Conservation (phyloP, 1,140 invertebrate species). For the Lepidurus packardi region DNA sequence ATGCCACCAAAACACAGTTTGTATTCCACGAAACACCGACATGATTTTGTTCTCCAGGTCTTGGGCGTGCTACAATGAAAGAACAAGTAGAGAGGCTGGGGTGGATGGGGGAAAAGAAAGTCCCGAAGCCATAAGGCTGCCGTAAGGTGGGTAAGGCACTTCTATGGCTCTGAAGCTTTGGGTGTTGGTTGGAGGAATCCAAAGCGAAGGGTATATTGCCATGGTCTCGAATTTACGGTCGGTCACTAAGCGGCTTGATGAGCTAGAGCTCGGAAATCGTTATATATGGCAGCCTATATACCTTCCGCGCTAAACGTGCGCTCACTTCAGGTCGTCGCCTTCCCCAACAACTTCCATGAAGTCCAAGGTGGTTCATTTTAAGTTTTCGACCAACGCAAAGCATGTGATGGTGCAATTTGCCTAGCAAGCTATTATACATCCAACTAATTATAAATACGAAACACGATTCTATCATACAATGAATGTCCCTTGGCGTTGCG, state of each 20-base stretch:
- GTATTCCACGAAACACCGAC: too few species aligned
- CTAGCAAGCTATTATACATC: too few species aligned
- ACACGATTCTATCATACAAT: too few species aligned
- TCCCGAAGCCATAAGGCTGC: neutral
- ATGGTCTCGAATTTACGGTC: neutral
- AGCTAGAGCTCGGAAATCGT: conserved; percentile 8
- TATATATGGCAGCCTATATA: neutral
- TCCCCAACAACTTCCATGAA: neutral
- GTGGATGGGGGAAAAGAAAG: neutral
- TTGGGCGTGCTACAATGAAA: neutral
- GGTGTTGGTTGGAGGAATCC: neutral
- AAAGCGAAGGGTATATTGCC: conserved; percentile 1
- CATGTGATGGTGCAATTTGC: too few species aligned
- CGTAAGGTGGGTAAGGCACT: neutral
- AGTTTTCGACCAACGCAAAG: too few species aligned
- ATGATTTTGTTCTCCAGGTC: neutral
- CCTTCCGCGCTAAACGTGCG: neutral
- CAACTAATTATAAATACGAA: too few species aligned
- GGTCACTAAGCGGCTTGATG: conserved; percentile 17
- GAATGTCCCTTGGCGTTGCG: too few species aligned
- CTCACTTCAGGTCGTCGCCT: neutral
- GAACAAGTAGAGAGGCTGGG: neutral
- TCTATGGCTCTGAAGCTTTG: neutral
- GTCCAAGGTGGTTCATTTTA: too few species aligned
- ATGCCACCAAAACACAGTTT: too few species aligned